phyloP scores from a whole-genome alignment of 2,113 vertebrate species.

The Lagenorhynchus albirostris region DNA sequence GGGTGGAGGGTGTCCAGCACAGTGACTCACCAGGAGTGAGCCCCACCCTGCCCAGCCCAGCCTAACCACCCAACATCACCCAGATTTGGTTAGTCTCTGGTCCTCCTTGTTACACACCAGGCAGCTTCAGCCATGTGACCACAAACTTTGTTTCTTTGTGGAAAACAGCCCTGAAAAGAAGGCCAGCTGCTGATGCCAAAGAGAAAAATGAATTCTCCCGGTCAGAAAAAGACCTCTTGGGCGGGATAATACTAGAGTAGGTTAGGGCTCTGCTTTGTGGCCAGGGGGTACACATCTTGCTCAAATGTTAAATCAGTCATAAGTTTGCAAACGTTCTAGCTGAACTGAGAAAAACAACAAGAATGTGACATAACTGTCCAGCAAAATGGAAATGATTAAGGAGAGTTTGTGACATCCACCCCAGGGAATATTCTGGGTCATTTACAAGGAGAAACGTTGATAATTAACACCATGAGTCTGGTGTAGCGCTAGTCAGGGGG shows the following conservation, averaged over 20 bases:
- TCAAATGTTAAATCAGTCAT: rapidly evolving
- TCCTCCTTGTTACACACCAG: not conserved
- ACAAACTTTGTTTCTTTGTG: not conserved
- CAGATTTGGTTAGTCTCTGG: not conserved
- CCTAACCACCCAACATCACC: not conserved
- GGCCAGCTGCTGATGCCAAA: not conserved
- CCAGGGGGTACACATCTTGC: not conserved
- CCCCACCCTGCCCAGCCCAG: not conserved
- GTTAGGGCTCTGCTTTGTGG: not conserved
- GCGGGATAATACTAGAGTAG: rapidly evolving
- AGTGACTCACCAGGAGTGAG: not conserved
- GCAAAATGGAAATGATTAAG: not conserved
- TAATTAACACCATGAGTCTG: rapidly evolving
- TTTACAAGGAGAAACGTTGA: not conserved
- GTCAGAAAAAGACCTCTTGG: rapidly evolving
- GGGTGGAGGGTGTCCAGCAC: too few relatives aligned
- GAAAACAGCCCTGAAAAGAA: not conserved
- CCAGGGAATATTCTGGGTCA: not conserved
- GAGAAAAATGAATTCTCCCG: not conserved
- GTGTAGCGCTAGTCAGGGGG: not conserved
- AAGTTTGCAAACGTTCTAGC: not conserved
- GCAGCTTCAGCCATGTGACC: not conserved
- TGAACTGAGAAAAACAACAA: not conserved
- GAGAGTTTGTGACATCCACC: not conserved
- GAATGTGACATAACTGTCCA: rapidly evolving